A percentile compares a stretch with the other conserved stretches of the same genome.
These are phyloP conservation scores for honey bee (Apis mellifera) DNA, from an alignment of 1,140 invertebrate genomes.

Conservation along the genomic window Amel_HAv3.1 CM009942.2:11078001-11078500, in stretches of 20 bases:
- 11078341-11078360: constrained; percentile 72
- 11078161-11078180: constrained; percentile 92
- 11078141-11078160: constrained; percentile 93
- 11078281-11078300: constrained; percentile 93
- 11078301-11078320: constrained; percentile 92
- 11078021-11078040: constrained; percentile 97
- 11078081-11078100: constrained; percentile 91
- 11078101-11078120: constrained; percentile 93
- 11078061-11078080: constrained; percentile 91
- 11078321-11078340: constrained; percentile 86
- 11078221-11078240: constrained; percentile 92
- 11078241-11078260: constrained; percentile 93
- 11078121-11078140: constrained; percentile 96
- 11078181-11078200: constrained; percentile 86
- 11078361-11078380: constrained; percentile 66
- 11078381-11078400: constrained; percentile 57
- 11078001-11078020: constrained; percentile 92
- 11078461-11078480: constrained; percentile 65
- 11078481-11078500: constrained; percentile 50
- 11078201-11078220: constrained; percentile 87
- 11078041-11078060: constrained; percentile 94
- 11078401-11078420: constrained; percentile 61
- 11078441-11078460: constrained; percentile 62
- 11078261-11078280: constrained; percentile 94
- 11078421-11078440: constrained; percentile 57